Evolutionary conservation across 2,113 vertebrate genomes (phyloP), one percentile per base, ranked within the genome.

Genomic region (Acanthochromis polyacanthus): DNA sequence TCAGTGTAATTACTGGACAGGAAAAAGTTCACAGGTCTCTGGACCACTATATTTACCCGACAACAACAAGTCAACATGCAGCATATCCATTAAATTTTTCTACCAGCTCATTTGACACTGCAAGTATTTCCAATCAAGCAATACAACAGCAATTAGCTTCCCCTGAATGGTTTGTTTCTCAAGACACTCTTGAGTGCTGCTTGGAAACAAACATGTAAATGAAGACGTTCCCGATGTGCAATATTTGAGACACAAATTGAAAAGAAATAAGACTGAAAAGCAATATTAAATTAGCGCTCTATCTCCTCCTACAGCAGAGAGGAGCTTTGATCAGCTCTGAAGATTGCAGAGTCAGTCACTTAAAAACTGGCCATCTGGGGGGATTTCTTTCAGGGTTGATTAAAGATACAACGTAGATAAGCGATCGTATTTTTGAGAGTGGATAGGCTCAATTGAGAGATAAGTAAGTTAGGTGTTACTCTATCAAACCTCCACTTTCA

Each of bases 151-250:
- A 93, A 92, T 93, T 91, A 93, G 80, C 46, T 81, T 78, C 82
- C 65, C 89, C 70, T 91, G 89, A 91, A 90, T 85, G 60, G 92
- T 84, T 91, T 75, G 80, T 80, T 88, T 88, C 84, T 83, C 77
- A 55, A 83, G 77, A 86, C 75, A 66, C 83, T 67, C 60, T 62
- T 78, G 74, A 83, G 74, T 79, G 88, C 90, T 82, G 86, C 90
- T 85, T 74, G 69, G 82, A 89, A 92, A 92, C 88, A 87, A 86
- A 82, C 80, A 90, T 80, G 76, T 89, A 90, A 91, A 91, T 87
- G 79, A 83, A 80, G 38, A 83, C 57, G 68, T 84, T 84, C 51
- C 53, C 56, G 30, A 61, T 38, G 82, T 17, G 12, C 32, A 64
- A 59, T 62, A 86, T 87, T 80, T 75, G 38, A 68, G 55, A 81